Conservation (phyloP, 1,140 invertebrate genomes). For the Anagrus nilaparvatae region DNA sequence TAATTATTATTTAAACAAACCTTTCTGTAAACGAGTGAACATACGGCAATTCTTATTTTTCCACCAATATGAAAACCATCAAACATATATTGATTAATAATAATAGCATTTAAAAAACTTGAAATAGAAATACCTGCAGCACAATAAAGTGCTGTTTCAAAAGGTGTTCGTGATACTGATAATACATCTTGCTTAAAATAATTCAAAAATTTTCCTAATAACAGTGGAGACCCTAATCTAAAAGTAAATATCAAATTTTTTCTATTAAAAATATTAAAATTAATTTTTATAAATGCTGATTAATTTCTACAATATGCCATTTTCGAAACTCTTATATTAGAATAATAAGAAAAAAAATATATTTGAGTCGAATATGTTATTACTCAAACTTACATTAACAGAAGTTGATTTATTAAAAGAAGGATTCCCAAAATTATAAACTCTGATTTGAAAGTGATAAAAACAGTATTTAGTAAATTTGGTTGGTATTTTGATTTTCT, state of each 20-base stretch:
- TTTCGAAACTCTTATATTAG: too few relatives aligned
- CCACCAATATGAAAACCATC: slow-evolving; percentile 46
- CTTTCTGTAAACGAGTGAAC: slow-evolving; percentile 54
- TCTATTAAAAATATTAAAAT: too few relatives aligned
- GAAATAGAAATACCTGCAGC: slow-evolving; percentile 45
- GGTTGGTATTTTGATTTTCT: slow-evolving; percentile 26
- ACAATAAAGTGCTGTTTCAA: slow-evolving; percentile 41
- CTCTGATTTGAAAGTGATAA: slow-evolving; percentile 45
- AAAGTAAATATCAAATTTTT: neutral
- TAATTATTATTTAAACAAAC: slow-evolving; percentile 20
- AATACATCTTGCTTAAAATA: slow-evolving; percentile 41
- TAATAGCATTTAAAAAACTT: slow-evolving; percentile 38
- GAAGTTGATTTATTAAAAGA: slow-evolving; percentile 31
- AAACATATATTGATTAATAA: slow-evolving; percentile 48
- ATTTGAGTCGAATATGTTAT: too few relatives aligned
- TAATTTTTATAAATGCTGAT: slow-evolving; percentile 12
- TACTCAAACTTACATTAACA: slow-evolving; percentile 24
- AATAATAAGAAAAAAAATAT: too few relatives aligned
- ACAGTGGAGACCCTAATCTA: slow-evolving; percentile 35
- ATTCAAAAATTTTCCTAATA: slow-evolving; percentile 41
- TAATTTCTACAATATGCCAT: neutral
- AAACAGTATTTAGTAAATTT: slow-evolving; percentile 44
- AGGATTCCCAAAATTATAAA: slow-evolving; percentile 43
- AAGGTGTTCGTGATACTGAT: slow-evolving; percentile 17
- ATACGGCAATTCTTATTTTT: slow-evolving; percentile 46